These are phyloP conservation scores for Melanophora roralis DNA, from an alignment of 2,888 invertebrate species.

Conservation along the genomic window DNA sequence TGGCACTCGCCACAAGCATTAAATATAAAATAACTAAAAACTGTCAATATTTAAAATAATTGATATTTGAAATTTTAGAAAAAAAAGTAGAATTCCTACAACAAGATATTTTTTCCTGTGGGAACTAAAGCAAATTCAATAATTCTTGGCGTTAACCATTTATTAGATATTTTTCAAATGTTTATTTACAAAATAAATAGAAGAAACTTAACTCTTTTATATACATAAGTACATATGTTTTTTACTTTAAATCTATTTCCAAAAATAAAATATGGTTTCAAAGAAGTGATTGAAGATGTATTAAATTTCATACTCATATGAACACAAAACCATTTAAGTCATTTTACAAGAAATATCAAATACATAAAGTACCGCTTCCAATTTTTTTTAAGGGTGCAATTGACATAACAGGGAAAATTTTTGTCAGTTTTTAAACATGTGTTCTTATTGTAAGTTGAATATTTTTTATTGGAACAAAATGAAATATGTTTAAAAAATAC, in stretches of 20 bases:
- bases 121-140: conserved; percentile 14
- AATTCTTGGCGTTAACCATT: conserved; percentile 35
- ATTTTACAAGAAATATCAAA: neutral
- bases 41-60: neutral
- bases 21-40: conserved; percentile 32
- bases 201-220: conserved; percentile 37
- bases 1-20: neutral
- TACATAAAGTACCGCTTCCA: neutral
- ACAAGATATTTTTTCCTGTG: neutral
- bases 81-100: neutral
- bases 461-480: no score
- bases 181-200: conserved; percentile 52
- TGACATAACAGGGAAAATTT: no score
- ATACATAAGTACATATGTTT: neutral
- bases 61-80: neutral
- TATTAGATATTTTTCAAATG: conserved; percentile 26
- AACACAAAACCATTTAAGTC: neutral
- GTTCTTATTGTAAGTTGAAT: no score
- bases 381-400: neutral
- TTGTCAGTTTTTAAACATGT: no score
- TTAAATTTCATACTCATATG: conserved; percentile 42
- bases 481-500: no score
- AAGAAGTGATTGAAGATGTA: conserved; percentile 34
- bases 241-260: neutral
- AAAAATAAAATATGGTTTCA: conserved; percentile 19